Conservation (phyloP, 2,797 vertebrate species). For the Brachyrhaphis roseni region DNA sequence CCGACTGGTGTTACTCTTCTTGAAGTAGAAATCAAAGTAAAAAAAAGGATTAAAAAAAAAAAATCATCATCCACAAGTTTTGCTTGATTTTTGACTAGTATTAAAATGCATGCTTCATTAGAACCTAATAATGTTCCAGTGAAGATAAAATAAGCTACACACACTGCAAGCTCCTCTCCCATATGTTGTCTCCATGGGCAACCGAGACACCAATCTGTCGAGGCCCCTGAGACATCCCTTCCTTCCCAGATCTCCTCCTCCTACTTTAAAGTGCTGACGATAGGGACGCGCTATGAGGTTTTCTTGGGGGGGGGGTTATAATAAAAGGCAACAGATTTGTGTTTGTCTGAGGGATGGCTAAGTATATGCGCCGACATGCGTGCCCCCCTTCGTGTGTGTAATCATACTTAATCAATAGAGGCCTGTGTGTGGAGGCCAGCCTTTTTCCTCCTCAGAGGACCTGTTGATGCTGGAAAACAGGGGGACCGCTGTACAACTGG, state of each 20-base stretch:
- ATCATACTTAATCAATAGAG: slow-evolving; percentile 72
- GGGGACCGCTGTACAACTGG: slow-evolving; percentile 73
- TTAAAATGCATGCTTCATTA: slow-evolving; percentile 16
- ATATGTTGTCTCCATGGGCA: slow-evolving; percentile 70
- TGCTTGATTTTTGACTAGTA: slow-evolving; percentile 20
- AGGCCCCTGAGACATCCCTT: slow-evolving; percentile 55
- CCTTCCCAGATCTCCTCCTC: slow-evolving; percentile 48
- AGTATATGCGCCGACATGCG: slow-evolving; percentile 16
- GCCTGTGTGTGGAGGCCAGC: slow-evolving; percentile 65
- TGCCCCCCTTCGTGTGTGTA: slow-evolving; percentile 52
- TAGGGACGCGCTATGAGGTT: slow-evolving; percentile 6
- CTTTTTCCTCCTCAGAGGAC: slow-evolving; percentile 66
- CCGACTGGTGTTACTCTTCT: background rate
- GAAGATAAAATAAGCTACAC: slow-evolving; percentile 34
- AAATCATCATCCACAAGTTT: background rate
- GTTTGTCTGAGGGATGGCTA: slow-evolving; percentile 27
- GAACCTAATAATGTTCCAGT: slow-evolving; percentile 16
- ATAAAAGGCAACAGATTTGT: slow-evolving; percentile 24
- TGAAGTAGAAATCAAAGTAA: background rate
- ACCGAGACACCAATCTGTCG: slow-evolving; percentile 59
- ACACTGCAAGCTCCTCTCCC: slow-evolving; percentile 36
- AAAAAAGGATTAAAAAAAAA: too few relatives aligned
- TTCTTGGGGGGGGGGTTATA: background rate
- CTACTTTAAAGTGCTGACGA: slow-evolving; percentile 25
- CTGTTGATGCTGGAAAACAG: slow-evolving; percentile 77